These are phyloP conservation scores for Heliothis subflexa DNA, from an alignment of 1,140 invertebrate genomes.

Conservation along the genomic window DNA sequence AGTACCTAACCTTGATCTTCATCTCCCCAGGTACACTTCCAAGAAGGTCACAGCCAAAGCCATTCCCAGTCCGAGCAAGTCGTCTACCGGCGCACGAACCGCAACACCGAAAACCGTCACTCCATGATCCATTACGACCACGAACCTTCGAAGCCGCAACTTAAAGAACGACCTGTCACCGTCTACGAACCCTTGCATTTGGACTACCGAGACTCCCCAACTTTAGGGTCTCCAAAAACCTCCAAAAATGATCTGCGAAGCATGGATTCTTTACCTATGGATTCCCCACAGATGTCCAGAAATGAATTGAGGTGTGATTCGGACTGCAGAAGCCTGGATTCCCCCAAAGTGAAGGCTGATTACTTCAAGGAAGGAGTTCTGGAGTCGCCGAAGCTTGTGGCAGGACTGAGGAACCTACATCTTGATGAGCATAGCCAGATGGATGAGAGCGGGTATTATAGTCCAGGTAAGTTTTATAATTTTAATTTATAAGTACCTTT, in stretches of 20 bases:
- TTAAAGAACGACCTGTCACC: slow-evolving; percentile 78
- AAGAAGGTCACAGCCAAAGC: slow-evolving; percentile 66
- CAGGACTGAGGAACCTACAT: slow-evolving; percentile 76
- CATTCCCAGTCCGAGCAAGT: slow-evolving; percentile 62
- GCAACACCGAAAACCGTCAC: slow-evolving; percentile 78
- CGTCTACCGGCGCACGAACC: slow-evolving; percentile 70
- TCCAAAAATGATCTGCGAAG: slow-evolving; percentile 80
- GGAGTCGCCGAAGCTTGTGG: slow-evolving; percentile 75
- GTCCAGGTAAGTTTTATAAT: slow-evolving; percentile 65
- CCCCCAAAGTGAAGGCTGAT: slow-evolving; percentile 78
- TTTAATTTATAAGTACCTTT: neutral
- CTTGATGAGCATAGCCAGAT: slow-evolving; percentile 79
- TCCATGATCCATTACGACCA: slow-evolving; percentile 84
- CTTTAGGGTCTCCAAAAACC: slow-evolving; percentile 77
- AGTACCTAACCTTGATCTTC: slow-evolving; percentile 8
- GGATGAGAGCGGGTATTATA: slow-evolving; percentile 81
- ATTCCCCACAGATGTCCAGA: slow-evolving; percentile 83
- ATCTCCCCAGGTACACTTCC: slow-evolving; percentile 76
- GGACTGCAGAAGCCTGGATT: slow-evolving; percentile 84
- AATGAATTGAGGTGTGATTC: slow-evolving; percentile 75
- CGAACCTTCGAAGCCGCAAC: slow-evolving; percentile 72
- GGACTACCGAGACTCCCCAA: slow-evolving; percentile 78
- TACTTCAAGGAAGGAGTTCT: slow-evolving; percentile 78
- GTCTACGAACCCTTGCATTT: slow-evolving; percentile 78
- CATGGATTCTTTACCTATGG: slow-evolving; percentile 86